phyloP scores from a whole-genome alignment of 2,797 vertebrate genomes.

The Brachyalestes nurse region DNA sequence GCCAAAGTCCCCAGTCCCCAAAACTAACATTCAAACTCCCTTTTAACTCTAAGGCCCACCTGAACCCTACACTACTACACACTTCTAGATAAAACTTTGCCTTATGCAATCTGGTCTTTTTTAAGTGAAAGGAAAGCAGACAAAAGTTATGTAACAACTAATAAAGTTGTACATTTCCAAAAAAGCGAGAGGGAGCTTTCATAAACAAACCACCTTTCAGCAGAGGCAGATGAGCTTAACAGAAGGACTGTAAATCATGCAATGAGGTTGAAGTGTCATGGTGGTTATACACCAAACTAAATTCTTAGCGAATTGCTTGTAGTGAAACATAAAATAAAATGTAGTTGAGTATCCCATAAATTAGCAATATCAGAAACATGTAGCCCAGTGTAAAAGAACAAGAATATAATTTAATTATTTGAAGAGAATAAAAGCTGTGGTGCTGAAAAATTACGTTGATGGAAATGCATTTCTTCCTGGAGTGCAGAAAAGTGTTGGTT shows the following conservation, averaged over 20 bases:
- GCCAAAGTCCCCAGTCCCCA: constrained; percentile 16
- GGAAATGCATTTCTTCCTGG: no score
- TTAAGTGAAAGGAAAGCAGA: constrained; percentile 18
- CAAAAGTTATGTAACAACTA: neutral
- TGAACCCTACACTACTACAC: constrained; percentile 28
- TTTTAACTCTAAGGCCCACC: constrained; percentile 29
- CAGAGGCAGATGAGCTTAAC: neutral
- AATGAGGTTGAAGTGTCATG: neutral
- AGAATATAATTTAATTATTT: no score
- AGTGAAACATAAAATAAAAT: no score
- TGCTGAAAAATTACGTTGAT: no score
- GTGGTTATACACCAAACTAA: no score
- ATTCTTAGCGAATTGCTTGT: no score
- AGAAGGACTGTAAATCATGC: constrained; percentile 1
- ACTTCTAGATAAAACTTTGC: neutral
- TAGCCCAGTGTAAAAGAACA: no score
- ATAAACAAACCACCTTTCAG: neutral
- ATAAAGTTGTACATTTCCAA: neutral
- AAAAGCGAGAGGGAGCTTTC: neutral
- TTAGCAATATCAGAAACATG: no score
- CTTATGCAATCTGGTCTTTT: neutral
- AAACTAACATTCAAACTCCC: constrained; percentile 17
- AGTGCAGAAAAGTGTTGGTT: no score
- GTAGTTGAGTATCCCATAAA: no score
- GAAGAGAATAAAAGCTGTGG: no score